Base-by-base conservation (phyloP, 2,888 invertebrate genomes). In the Drosophila mimetica region DNA sequence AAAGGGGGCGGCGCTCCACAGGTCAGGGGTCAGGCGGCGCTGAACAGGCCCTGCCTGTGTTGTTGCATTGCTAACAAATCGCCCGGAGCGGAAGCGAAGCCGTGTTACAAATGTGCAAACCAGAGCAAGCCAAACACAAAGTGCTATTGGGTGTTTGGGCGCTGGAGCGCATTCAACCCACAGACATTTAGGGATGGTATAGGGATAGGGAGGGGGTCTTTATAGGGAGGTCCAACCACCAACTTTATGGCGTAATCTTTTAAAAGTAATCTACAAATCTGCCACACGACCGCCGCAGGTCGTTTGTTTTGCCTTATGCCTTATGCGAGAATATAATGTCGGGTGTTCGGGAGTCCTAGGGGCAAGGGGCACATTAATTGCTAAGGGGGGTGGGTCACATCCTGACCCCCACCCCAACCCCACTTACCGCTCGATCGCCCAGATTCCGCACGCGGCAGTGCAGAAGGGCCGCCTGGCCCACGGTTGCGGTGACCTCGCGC, bases 371-470 rank as follows among this genome's bases (percentile, higher is more conserved):
- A 79, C 83, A 85, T 80, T 80, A 80, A 80, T 80, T 80, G 79
- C 83, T 41, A 28, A 48, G 11, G 8, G 7, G 25, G 32, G 55
- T 7, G 4, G 4, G n/a, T n/a, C n/a, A n/a, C n/a, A n/a, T n/a
- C n/a, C n/a, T n/a, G n/a, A n/a, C n/a, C n/a, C n/a, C n/a, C n/a
- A n/a, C 37, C 16, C 39, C 42, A 1, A 28, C 11, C 44, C 25
- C 42, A n/a, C 96, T 95, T 93, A 97, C 97, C 92, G 97, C 96
- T 93, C 97, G 93, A 91, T 97, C 97, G 54, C 97, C 97, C 77
- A 97, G 94, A 93, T 97, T 97, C 84, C 96, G 93, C 69, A 97
- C 97, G 87, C 96, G 93, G 92, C 97, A 97, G 92, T 96, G 96
- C 58, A 97, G 93, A 91, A 96, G 94, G 64, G 97, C 96, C 58